Evolutionary conservation across 2,113 vertebrate species (phyloP).

Genomic region (Herpetotheres cachinnans): DNA sequence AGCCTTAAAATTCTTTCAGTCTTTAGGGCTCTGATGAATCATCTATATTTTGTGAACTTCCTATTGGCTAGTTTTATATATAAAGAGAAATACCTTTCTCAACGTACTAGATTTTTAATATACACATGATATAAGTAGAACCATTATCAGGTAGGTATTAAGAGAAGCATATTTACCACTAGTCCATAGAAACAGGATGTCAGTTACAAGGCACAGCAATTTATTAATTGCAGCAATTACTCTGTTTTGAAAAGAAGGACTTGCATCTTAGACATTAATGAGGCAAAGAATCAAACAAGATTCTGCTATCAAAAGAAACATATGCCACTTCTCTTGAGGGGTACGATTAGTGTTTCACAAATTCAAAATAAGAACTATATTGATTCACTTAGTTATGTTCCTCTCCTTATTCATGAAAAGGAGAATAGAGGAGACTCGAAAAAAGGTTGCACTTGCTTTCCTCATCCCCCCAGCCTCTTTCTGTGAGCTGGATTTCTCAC

Average conservation of each 20-base stretch:
- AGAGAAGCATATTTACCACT: not conserved
- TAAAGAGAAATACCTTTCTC: not conserved
- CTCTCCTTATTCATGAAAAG: not conserved
- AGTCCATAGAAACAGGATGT: not conserved
- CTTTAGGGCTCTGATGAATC: not conserved
- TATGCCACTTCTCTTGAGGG: not conserved
- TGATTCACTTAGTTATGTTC: not conserved
- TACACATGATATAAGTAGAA: not conserved
- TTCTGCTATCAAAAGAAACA: not conserved
- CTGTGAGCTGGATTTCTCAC: not conserved
- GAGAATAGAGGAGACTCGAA: not conserved
- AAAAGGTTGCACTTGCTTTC: not conserved
- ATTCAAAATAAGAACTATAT: not conserved
- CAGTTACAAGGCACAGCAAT: not conserved
- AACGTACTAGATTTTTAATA: not conserved
- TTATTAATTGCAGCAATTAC: not conserved
- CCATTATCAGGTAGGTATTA: not conserved
- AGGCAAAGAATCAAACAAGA: not conserved
- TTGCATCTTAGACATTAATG: not conserved
- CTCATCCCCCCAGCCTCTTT: accelerated
- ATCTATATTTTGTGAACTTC: not conserved
- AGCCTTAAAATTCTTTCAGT: not conserved
- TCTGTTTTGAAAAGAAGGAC: not conserved
- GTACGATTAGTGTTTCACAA: not conserved
- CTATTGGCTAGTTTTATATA: not conserved